Evolutionary conservation across 2,888 invertebrate species (phyloP).

Genomic region (Drosophila macrospina): DNA sequence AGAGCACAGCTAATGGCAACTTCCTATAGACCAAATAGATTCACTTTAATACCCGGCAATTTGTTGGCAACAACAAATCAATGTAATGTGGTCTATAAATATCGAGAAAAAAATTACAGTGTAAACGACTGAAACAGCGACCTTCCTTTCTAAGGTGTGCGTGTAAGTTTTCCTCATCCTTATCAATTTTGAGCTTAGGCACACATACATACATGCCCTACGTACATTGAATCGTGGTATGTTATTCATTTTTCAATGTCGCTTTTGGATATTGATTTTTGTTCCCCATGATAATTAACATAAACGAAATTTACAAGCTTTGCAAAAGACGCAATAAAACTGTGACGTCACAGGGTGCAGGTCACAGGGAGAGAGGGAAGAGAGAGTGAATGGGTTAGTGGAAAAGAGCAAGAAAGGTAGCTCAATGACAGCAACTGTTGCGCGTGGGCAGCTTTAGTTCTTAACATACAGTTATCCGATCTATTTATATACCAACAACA

Average conservation of each 20-base stretch:
- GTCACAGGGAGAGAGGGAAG: neutral
- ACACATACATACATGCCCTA: neutral
- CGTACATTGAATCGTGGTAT: slow-evolving; percentile 1
- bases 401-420: slow-evolving; percentile 6
- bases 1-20: slow-evolving; percentile 1
- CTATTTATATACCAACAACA: too few species aligned
- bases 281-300: slow-evolving; percentile 60
- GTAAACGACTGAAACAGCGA: slow-evolving; percentile 4
- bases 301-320: slow-evolving; percentile 46
- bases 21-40: neutral
- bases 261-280: slow-evolving; percentile 64
- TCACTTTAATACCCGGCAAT: neutral
- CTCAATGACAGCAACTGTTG: slow-evolving; percentile 52
- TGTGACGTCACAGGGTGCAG: slow-evolving; percentile 56
- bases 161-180: slow-evolving; percentile 13
- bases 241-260: slow-evolving; percentile 43
- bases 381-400: neutral
- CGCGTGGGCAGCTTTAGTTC: slow-evolving; percentile 39
- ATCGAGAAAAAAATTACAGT: neutral
- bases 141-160: slow-evolving; percentile 17
- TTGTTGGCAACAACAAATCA: neutral
- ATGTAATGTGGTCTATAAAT: neutral
- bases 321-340: slow-evolving; percentile 60
- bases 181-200: slow-evolving; percentile 19
- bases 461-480: neutral